phyloP scores from a whole-genome alignment of 2,888 invertebrate species.

The Chrysina gloriosa region DNA sequence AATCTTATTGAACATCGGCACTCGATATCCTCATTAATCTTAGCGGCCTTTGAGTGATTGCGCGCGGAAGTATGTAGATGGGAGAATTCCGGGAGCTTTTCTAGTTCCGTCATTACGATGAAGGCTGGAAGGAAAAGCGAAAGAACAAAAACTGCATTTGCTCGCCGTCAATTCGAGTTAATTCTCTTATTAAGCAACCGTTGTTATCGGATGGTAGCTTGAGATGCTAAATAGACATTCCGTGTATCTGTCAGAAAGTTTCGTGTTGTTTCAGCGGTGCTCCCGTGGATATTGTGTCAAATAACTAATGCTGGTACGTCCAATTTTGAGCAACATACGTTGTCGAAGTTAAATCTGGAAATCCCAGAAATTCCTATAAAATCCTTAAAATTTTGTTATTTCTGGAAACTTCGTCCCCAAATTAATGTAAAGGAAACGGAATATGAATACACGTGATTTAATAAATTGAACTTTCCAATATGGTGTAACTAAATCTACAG shows the following conservation, averaged over 20 bases:
- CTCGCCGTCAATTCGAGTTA: neutral
- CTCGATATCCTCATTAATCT: conserved; percentile 41
- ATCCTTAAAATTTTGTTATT: too few species aligned
- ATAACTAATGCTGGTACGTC: too few species aligned
- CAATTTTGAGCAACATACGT: too few species aligned
- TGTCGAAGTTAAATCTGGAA: too few species aligned
- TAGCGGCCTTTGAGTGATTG: conserved; percentile 35
- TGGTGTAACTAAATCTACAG: too few species aligned
- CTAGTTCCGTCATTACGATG: neutral
- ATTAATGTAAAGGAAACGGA: too few species aligned
- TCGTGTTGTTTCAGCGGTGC: too few species aligned
- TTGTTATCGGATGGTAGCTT: neutral
- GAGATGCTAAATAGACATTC: conserved; percentile 5
- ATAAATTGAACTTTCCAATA: too few species aligned
- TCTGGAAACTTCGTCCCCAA: too few species aligned
- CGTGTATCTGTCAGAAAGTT: neutral
- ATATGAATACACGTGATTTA: too few species aligned
- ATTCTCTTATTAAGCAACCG: conserved; percentile 3
- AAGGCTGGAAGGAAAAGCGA: neutral
- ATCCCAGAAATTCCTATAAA: too few species aligned
- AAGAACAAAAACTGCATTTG: conserved; percentile 12
- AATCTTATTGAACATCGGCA: conserved; percentile 39
- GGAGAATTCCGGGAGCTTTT: conserved; percentile 21
- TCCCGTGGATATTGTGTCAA: too few species aligned
- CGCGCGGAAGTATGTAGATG: conserved; percentile 19